Evolutionary conservation across 1,140 invertebrate genomes (phyloP), one percentile per base, ranked within the genome.

Genomic region (Drosophila parvula): DNA sequence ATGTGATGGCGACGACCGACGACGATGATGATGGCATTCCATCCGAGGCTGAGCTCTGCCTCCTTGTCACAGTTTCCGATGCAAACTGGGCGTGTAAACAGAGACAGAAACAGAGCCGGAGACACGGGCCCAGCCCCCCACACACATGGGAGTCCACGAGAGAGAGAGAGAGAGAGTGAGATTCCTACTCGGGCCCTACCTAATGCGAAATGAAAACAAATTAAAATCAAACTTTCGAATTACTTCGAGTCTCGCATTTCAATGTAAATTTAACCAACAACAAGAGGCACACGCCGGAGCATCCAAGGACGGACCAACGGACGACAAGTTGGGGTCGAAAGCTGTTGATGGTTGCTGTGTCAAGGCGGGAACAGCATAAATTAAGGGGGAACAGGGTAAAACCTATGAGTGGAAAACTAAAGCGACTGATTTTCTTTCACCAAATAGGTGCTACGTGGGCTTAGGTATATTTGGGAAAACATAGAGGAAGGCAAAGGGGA

Each of bases 171-270:
- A 47, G 58, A 27, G 45, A 32, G 58, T 40, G 12, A 10, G 32
- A 70, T 57, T 38, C 28, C 34, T 45, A 62, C 64, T 64, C 32
- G 48, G 64, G 47, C 65, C 55, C 65, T 48, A 91, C 89, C 81
- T 90, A 90, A 90, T 90, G 89, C 84, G 84, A 90, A 90, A 85
- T 83, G 83, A 90, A 90, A 90, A 90, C 89, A 90, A 90, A 90
- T 90, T 90, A 90, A 90, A 90, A 90, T 90, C 89, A 90, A 90
- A 90, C 89, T 90, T 90, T 84, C 90, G 75, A 88, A 90, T 90
- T 90, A 90, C 89, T 90, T 83, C 89, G 84, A 89, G 84, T 89
- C 84, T 89, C 85, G 84, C 84, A 89, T 89, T 89, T 89, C 84
- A 89, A 89, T 89, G 84, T 89, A 89, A 89, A 89, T 89, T 89